Evolutionary conservation across 1,140 invertebrate genomes (phyloP), one percentile per base, ranked within the genome.

Genomic region (Delia radicum): DNA sequence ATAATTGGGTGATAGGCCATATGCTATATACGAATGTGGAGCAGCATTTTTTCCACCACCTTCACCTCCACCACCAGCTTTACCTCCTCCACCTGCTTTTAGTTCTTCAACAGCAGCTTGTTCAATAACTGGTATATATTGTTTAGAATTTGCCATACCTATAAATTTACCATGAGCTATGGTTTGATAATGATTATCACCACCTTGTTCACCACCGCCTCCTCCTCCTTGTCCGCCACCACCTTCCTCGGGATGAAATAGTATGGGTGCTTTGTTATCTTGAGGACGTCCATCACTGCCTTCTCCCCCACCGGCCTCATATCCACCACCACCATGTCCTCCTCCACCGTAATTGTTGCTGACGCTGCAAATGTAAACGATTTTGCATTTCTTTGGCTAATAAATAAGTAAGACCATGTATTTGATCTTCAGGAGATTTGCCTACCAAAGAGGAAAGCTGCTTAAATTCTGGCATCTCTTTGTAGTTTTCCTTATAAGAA

Each of bases 331-430:
- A n/a, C 28, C 28, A 31, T n/a, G 15, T 0, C 63, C 63, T 12
- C 27, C 48, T 13, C 33, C 71, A 3, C 7, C 37, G 0, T 76
- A 8, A 26, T 80, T 26, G 4, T n/a, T 81, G 79, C n/a, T 84
- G 82, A 24, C 79, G 75, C 74, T 85, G 80, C 3, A 82, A 77
- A 29, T 82, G 82, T 27, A 84, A 42, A 74, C 85, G 81, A 31
- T 79, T 77, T 72, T 85, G 84, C 83, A 85, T 85, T 33, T 85
- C 84, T 31, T 85, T 85, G 78, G 82, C 84, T 65, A 85, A 28
- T 6, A 85, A 75, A 62, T 85, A 85, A 67, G 83, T 85, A 0
- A 85, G 74, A 1, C 84, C 84, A 15, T 85, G 83, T 42, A 85
- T 84, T 75, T 85, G 83, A 74, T 85, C 84, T n/a, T 84, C 81